These are phyloP conservation scores for Parazoanthus atlanticus DNA, from an alignment of 92 coral and sea anemone genomes.

Conservation along the genomic window DNA sequence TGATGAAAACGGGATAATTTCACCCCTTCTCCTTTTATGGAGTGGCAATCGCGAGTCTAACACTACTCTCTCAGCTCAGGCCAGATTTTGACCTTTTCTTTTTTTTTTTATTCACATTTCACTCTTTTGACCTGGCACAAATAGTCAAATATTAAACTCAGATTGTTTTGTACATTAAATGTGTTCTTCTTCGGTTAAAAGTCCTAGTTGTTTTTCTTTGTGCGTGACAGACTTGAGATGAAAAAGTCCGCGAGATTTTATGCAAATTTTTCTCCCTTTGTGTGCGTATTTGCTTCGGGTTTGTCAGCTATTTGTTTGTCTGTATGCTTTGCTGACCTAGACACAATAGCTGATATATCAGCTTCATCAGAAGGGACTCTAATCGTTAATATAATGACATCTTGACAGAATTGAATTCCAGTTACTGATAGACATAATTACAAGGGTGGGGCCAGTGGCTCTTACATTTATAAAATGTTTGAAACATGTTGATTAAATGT, in stretches of 20 bases:
- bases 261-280: slow-evolving; percentile 3
- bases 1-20: neutral
- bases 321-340: neutral
- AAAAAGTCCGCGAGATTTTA: neutral
- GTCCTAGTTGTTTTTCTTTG: neutral
- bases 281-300: neutral
- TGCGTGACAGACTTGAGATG: slow-evolving; percentile 15
- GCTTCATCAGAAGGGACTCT: neutral
- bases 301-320: slow-evolving; percentile 11
- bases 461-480: neutral
- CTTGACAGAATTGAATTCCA: neutral
- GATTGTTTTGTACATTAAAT: neutral
- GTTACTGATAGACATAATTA: slow-evolving; percentile 13
- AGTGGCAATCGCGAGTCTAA: neutral
- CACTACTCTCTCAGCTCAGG: neutral
- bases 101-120: neutral
- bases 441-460: neutral
- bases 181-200: neutral
- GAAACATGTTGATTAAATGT: neutral
- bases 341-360: slow-evolving; percentile 10
- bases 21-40: slow-evolving; percentile 36
- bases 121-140: neutral
- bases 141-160: neutral
- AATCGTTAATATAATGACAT: slow-evolving; percentile 17
- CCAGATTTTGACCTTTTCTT: neutral